Conservation (phyloP, 2,797 vertebrate species). For the Tangara arthus region DNA sequence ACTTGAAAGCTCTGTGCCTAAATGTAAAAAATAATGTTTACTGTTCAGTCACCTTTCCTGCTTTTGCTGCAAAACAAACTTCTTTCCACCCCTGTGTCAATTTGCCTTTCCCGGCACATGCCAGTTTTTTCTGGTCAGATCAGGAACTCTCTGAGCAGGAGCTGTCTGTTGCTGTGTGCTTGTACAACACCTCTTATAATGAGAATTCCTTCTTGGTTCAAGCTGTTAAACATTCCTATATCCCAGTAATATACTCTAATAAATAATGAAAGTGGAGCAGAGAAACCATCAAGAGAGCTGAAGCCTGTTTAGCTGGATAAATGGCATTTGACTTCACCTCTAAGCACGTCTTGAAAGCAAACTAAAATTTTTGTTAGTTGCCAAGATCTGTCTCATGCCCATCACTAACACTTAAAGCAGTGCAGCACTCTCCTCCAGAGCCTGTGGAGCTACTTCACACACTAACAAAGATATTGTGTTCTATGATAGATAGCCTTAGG, state of each 20-base stretch:
- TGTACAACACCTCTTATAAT: background rate
- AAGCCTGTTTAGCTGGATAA: constrained; percentile 12
- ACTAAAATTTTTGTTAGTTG: background rate
- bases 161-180: background rate
- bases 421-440: background rate
- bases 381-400: background rate
- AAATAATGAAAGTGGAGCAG: constrained; percentile 1
- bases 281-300: background rate
- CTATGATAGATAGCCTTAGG: background rate
- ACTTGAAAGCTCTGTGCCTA: background rate
- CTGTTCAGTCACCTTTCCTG: background rate
- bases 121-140: background rate
- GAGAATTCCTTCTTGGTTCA: background rate
- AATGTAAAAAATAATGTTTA: background rate
- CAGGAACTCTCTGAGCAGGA: background rate
- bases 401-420: background rate
- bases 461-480: background rate
- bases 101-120: background rate
- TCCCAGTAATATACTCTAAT: background rate
- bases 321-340: background rate
- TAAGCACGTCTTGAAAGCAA: background rate
- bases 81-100: background rate
- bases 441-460: background rate
- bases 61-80: background rate
- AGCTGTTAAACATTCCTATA: background rate